Conservation (phyloP, 2,113 vertebrate species). For the Notechis scutatus region DNA sequence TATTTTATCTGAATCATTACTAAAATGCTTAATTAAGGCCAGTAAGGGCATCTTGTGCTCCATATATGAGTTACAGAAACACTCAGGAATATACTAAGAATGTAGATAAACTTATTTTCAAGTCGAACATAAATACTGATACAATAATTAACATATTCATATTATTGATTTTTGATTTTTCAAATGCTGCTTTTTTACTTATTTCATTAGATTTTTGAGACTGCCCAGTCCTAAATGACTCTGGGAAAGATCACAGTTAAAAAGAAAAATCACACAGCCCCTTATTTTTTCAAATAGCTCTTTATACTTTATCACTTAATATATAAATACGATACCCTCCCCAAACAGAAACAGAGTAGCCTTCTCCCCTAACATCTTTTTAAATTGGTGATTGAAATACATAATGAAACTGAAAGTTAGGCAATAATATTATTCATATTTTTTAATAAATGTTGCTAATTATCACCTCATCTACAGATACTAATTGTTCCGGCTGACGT, state of each 20-base stretch:
- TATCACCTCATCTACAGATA: not conserved
- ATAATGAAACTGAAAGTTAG: not conserved
- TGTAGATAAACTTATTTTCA: not conserved
- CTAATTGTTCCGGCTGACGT: not conserved
- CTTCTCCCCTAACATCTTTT: not conserved
- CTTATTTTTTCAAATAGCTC: not conserved
- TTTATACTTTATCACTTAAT: not conserved
- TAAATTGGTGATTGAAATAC: not conserved
- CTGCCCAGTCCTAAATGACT: slow-evolving; percentile 39
- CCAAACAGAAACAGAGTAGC: not conserved
- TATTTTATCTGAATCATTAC: not conserved
- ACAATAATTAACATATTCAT: not conserved
- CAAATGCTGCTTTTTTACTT: slow-evolving; percentile 51
- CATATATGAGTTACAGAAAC: not conserved
- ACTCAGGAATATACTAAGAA: not conserved
- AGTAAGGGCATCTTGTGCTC: not conserved
- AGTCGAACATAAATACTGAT: slow-evolving; percentile 38
- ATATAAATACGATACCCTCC: not conserved
- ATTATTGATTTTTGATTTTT: slow-evolving; percentile 3
- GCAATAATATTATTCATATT: not conserved
- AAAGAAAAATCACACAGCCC: not conserved
- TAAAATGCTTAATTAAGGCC: not conserved
- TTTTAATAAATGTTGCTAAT: slow-evolving; percentile 3
- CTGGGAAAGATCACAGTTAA: not conserved
- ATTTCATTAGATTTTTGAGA: not conserved